phyloP scores from a whole-genome alignment of 2,888 invertebrate species.

The Ecdyonurus torrentis region DNA sequence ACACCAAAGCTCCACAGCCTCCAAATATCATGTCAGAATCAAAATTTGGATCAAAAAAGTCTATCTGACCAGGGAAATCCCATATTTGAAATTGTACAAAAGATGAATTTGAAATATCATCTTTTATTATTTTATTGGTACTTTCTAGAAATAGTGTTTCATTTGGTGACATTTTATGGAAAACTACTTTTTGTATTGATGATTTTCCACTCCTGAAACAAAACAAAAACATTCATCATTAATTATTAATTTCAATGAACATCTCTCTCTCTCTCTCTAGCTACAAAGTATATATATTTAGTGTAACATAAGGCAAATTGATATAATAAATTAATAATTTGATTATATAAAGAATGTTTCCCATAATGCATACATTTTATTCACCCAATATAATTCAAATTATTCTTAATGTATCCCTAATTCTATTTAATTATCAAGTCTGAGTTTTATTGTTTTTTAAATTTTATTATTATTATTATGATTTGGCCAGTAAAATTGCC shows the following conservation, averaged over 20 bases:
- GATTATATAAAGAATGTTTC: too few species aligned
- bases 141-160: conserved; percentile 97
- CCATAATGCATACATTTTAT: too few species aligned
- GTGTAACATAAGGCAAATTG: too few species aligned
- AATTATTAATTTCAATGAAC: neutral
- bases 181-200: conserved; percentile 99
- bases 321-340: too few species aligned
- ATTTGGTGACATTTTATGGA: conserved; percentile 99
- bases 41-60: conserved; percentile 91
- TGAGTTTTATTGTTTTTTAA: too few species aligned
- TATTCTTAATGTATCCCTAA: too few species aligned
- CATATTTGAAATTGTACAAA: conserved; percentile 99
- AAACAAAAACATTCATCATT: neutral
- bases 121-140: conserved; percentile 95
- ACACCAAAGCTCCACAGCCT: conserved; percentile 92
- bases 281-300: too few species aligned
- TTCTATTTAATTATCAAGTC: too few species aligned
- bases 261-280: neutral
- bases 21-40: conserved; percentile 94
- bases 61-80: conserved; percentile 99
- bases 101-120: conserved; percentile 91
- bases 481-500: too few species aligned
- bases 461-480: too few species aligned
- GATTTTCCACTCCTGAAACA: conserved; percentile 87
- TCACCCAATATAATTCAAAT: neutral